Percentiles rank a stretch among this genome's conserved stretches.
Conservation (phyloP, 2,797 vertebrate genomes). For the Momotus momota region DNA sequence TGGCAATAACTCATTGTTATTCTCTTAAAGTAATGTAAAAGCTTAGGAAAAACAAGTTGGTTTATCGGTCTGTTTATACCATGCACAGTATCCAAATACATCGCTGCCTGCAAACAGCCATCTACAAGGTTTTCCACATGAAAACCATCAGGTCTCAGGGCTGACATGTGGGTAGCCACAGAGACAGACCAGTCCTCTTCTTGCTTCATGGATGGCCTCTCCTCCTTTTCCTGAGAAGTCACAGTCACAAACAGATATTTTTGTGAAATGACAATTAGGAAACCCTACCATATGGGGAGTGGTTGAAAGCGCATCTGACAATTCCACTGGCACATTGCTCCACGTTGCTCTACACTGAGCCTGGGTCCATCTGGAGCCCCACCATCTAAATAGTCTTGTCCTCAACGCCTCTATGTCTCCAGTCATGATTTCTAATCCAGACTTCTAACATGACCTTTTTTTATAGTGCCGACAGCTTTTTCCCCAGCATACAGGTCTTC, state of each 20-base stretch:
- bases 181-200: not conserved
- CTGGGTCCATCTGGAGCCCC: not conserved
- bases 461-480: not conserved
- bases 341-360: fast-evolving
- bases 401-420: not conserved
- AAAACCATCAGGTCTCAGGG: not conserved
- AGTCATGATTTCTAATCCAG: not conserved
- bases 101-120: not conserved
- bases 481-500: not conserved
- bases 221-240: not conserved
- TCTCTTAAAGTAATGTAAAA: conserved; percentile 16
- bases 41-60: conserved; percentile 6
- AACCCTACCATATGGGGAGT: fast-evolving
- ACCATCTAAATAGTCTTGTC: not conserved
- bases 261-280: fast-evolving
- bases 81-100: not conserved
- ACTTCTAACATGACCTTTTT: not conserved
- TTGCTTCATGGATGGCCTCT: not conserved
- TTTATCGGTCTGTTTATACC: not conserved
- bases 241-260: not conserved
- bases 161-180: not conserved
- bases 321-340: not conserved
- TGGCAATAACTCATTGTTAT: conserved; percentile 38
- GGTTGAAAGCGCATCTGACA: not conserved
- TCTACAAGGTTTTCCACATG: not conserved